Percentiles rank a stretch among this genome's conserved stretches.
These are phyloP conservation scores for Brachyistius frenatus DNA, from an alignment of 2,113 vertebrate species.

Conservation along the genomic window DNA sequence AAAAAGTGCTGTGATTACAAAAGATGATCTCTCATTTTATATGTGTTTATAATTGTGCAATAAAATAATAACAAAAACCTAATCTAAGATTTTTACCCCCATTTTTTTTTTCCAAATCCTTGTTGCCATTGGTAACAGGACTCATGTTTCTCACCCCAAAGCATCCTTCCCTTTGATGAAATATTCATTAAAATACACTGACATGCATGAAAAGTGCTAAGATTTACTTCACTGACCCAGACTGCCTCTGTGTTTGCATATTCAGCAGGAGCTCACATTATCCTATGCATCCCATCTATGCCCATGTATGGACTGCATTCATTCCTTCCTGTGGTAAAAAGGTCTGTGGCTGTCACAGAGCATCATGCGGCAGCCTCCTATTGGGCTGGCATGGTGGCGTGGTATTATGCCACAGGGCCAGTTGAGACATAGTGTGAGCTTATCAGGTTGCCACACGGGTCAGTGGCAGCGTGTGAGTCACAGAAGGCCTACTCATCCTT, in stretches of 20 bases:
- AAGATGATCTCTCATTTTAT: not conserved
- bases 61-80: not conserved
- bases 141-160: conserved; percentile 40
- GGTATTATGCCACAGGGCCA: conserved; percentile 65
- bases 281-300: conserved; percentile 26
- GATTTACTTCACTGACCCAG: conserved; percentile 54
- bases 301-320: conserved; percentile 65
- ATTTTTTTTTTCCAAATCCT: not conserved
- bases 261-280: conserved; percentile 44
- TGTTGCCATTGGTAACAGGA: conserved; percentile 39
- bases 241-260: conserved; percentile 48
- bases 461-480: conserved; percentile 78
- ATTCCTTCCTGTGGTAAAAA: conserved; percentile 24
- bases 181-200: conserved; percentile 48
- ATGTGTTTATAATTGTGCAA: not conserved
- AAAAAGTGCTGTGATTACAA: not conserved
- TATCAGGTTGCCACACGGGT: conserved; percentile 79
- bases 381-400: conserved; percentile 65
- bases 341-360: conserved; percentile 56
- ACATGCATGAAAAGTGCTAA: conserved; percentile 19
- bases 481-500: conserved; percentile 57
- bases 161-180: conserved; percentile 36
- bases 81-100: not conserved
- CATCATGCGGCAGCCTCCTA: conserved; percentile 68
- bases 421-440: conserved; percentile 79